A percentile compares a stretch with the other conserved stretches of the same genome.
Evolutionary conservation across 2,113 vertebrate species (phyloP).

Genomic region (Otocyon megalotis): DNA sequence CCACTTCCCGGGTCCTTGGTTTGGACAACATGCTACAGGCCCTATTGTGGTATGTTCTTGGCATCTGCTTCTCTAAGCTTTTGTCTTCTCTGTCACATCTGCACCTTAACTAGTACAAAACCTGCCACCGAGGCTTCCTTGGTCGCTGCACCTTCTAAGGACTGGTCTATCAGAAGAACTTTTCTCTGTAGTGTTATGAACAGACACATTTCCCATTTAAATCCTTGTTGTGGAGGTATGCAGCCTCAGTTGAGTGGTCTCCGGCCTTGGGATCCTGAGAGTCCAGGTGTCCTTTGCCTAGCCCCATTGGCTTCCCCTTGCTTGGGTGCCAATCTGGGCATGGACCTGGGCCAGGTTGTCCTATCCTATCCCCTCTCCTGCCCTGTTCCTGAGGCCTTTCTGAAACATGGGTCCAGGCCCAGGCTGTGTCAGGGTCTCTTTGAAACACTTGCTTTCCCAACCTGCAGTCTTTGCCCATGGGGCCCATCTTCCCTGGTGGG

Average conservation of each 20-base stretch:
- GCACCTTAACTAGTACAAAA: neutral
- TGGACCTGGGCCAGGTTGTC: neutral
- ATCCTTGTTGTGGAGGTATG: rapidly evolving
- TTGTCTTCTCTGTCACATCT: too few species aligned
- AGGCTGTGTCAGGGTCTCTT: neutral
- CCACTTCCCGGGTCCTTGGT: rapidly evolving
- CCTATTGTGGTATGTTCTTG: rapidly evolving
- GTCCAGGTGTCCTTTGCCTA: neutral
- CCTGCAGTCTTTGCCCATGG: neutral
- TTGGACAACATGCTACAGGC: rapidly evolving
- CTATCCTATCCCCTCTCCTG: neutral
- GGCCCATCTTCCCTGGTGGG: too few species aligned
- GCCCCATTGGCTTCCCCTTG: neutral
- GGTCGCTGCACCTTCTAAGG: too few species aligned
- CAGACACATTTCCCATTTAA: rapidly evolving
- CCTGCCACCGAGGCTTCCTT: neutral
- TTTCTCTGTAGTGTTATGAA: neutral
- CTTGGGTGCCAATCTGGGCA: neutral
- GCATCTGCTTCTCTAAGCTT: neutral
- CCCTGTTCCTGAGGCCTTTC: neutral
- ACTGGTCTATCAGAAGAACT: too few species aligned
- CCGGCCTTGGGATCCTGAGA: neutral
- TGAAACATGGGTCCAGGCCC: neutral
- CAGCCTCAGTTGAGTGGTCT: neutral
- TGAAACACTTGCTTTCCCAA: neutral